Percentiles rank a stretch among this genome's conserved stretches.
Conservation (phyloP, 2,888 invertebrate genomes). For the Crossocerus cetratus region DNA sequence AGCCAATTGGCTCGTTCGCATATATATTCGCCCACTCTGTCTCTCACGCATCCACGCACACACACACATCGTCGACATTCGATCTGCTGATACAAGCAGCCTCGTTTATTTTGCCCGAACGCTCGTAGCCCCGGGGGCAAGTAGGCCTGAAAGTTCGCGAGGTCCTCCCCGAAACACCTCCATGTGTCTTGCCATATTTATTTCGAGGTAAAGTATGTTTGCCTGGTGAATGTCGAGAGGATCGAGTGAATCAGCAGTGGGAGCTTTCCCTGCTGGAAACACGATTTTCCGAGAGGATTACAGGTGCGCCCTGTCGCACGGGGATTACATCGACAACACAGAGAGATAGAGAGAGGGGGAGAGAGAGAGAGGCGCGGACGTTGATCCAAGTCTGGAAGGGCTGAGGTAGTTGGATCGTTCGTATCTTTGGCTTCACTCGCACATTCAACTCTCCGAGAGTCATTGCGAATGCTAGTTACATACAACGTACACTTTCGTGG, state of each 20-base stretch:
- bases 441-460: conserved; percentile 10
- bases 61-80: background rate
- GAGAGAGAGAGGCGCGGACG: background rate
- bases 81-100: conserved; percentile 46
- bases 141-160: background rate
- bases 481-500: background rate
- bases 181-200: background rate
- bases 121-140: conserved; percentile 43
- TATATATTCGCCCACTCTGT: too few species aligned
- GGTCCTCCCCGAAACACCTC: background rate
- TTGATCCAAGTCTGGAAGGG: conserved; percentile 19
- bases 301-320: conserved; percentile 57
- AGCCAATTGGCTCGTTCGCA: conserved; percentile 27
- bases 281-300: background rate
- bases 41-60: too few species aligned
- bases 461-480: background rate
- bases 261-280: too few species aligned
- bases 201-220: background rate
- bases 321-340: conserved; percentile 40
- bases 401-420: conserved; percentile 54
- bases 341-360: too few species aligned
- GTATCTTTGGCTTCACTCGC: conserved; percentile 43
- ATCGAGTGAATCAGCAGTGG: too few species aligned
- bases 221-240: background rate
- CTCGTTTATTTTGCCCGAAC: conserved; percentile 41